Evolutionary conservation across 2,113 vertebrate genomes (phyloP), one percentile per base, ranked within the genome.

Genomic region (Forbesichthys agassizii): DNA sequence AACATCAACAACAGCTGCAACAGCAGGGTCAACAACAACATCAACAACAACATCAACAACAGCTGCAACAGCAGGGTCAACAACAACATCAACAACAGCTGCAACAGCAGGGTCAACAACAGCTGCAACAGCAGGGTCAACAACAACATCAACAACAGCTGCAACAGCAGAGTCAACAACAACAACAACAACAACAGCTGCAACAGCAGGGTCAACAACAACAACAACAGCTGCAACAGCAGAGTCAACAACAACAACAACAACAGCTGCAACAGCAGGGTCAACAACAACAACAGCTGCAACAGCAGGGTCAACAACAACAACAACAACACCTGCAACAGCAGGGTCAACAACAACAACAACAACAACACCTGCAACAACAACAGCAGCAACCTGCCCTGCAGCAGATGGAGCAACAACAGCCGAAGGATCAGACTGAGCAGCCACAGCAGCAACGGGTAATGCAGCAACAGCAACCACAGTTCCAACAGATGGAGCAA

Each of bases 401-500:
- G 66, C 84, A 89, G 9, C 69, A 73, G 4, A 83, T 87, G 57
- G 73, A 84, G 47, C 65, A 78, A 55, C 85, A 88, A 68, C 80
- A 84, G 52, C 64, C 82, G 11, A 80, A 86, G 47, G 80, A 83
- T 67, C 85, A 88, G 51, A 88, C 60, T 68, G 33, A 70, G 10
- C 58, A 12, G 6, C 13, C 58, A 11, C 58, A 60, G 13, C 46
- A 33, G 48, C 61, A 27, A 13, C 47, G 11, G 20, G 9, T 63
- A 47, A 20, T 71, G 4, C 55, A 59, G n/a, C 60, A 74, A 6
- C 61, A 64, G 51, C 64, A 60, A 20, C 48, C 57, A 18, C 59
- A 82, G 55, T 64, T 89, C 20, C 84, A 82, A 69, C 85, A 88
- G 66, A 73, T 71, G 52, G 89, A 87, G 63, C 85, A 89, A 54